A percentile compares a stretch with the other conserved stretches of the same genome.
Evolutionary conservation across 1,140 invertebrate genomes (phyloP).

Genomic region (Drosophila eugracilis): DNA sequence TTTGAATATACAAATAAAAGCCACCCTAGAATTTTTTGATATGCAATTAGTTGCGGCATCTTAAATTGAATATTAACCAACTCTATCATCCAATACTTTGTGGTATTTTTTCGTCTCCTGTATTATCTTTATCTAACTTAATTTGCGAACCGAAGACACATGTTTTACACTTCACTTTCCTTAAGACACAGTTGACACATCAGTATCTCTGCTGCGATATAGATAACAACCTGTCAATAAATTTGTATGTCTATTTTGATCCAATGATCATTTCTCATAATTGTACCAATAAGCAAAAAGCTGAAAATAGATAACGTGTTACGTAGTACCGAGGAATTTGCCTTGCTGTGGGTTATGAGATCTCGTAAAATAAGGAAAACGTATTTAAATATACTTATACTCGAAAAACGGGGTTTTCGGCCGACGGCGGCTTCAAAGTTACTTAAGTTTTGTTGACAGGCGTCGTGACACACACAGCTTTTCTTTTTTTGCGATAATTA

Average conservation of each 20-base stretch:
- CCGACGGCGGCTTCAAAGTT: conserved; percentile 39
- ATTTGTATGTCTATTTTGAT: conserved; percentile 49
- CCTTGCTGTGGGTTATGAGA: conserved; percentile 18
- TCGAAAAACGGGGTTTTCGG: conserved; percentile 5
- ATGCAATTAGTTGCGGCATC: too few species aligned
- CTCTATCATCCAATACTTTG: neutral
- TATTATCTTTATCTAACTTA: neutral
- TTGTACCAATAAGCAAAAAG: conserved; percentile 69
- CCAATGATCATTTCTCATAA: conserved; percentile 70
- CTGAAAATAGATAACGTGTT: conserved; percentile 63
- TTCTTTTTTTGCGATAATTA: conserved; percentile 46
- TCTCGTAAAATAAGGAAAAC: conserved; percentile 26
- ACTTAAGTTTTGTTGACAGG: conserved; percentile 27
- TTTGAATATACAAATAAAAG: too few species aligned
- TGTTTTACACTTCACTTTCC: conserved; percentile 50
- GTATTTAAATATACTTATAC: conserved; percentile 36
- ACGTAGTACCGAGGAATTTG: conserved; percentile 36
- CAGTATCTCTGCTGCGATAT: conserved; percentile 36
- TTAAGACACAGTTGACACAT: conserved; percentile 35
- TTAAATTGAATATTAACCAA: too few species aligned
- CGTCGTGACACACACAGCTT: conserved; percentile 35
- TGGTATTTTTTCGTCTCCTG: neutral
- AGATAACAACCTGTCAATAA: conserved; percentile 65
- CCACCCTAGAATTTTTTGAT: too few species aligned
- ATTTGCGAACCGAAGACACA: conserved; percentile 10